phyloP scores from a whole-genome alignment of 2,888 invertebrate genomes.

The Hoplodrina ambigua region DNA sequence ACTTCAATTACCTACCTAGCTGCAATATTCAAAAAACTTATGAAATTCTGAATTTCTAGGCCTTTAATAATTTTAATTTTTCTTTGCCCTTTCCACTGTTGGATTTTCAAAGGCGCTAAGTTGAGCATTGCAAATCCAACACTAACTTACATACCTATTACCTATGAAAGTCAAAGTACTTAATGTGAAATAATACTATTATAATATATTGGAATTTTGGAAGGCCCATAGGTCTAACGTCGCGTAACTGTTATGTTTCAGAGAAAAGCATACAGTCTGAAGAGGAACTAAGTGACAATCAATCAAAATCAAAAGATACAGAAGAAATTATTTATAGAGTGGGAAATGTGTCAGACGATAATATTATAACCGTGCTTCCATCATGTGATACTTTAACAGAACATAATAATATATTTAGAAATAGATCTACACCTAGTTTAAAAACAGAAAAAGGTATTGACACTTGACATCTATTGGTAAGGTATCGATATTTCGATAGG shows the following conservation, averaged over 20 bases:
- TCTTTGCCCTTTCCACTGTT: not conserved
- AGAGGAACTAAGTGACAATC: conserved; percentile 59
- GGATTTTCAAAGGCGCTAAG: not conserved
- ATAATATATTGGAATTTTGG: not conserved
- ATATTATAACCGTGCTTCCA: conserved; percentile 78
- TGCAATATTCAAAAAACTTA: too few relatives aligned
- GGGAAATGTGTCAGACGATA: conserved; percentile 67
- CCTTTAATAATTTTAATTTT: not conserved
- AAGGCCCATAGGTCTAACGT: not conserved
- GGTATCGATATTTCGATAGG: too few relatives aligned
- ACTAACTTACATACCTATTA: too few relatives aligned
- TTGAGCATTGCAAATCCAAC: not conserved
- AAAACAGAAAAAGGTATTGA: conserved; percentile 72
- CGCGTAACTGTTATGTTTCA: conserved; percentile 63
- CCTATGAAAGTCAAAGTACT: too few relatives aligned
- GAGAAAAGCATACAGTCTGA: conserved; percentile 75
- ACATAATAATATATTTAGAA: conserved; percentile 74
- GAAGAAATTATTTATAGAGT: conserved; percentile 64
- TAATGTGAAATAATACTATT: too few relatives aligned
- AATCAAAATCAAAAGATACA: conserved; percentile 51
- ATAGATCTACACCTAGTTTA: conserved; percentile 74
- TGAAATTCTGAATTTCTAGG: too few relatives aligned
- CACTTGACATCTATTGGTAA: conserved; percentile 25
- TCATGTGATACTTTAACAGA: conserved; percentile 82
- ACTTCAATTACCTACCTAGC: too few relatives aligned